These are phyloP conservation scores for Tetrapedia diversipes DNA, from an alignment of 2,888 invertebrate species.

Conservation along the genomic window DNA sequence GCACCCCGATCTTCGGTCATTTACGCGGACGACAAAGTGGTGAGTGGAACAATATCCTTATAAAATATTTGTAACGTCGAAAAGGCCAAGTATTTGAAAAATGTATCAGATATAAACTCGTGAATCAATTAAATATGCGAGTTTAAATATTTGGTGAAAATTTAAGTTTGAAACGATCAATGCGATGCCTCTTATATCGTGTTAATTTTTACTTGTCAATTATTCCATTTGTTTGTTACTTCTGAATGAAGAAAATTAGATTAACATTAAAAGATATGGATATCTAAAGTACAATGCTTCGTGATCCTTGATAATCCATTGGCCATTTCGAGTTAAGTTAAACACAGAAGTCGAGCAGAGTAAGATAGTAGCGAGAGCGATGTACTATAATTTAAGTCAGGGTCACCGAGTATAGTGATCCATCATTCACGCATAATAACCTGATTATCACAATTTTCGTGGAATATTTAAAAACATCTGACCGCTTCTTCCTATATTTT, in stretches of 20 bases:
- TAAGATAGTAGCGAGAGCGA: conserved; percentile 7
- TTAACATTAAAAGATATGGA: conserved; percentile 10
- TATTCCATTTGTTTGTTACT: not conserved
- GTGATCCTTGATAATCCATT: conserved; percentile 10
- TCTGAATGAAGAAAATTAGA: not conserved
- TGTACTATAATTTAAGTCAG: conserved; percentile 30
- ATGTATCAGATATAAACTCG: too few relatives aligned
- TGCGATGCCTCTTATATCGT: not conserved
- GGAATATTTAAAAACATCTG: not conserved
- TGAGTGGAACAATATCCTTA: conserved; percentile 69
- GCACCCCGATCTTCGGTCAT: conserved; percentile 66
- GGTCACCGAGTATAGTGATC: conserved; percentile 9
- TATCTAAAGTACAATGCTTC: not conserved
- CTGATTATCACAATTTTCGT: conserved; percentile 11
- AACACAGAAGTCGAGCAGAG: conserved; percentile 1
- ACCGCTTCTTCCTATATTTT: not conserved
- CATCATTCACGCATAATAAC: not conserved
- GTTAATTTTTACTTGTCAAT: not conserved
- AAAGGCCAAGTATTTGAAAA: too few relatives aligned
- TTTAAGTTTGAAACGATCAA: not conserved
- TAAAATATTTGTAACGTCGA: too few relatives aligned
- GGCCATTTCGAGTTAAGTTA: conserved; percentile 20
- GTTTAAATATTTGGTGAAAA: not conserved
- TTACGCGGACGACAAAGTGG: conserved; percentile 78
- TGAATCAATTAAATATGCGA: not conserved